phyloP scores from a whole-genome alignment of 2,113 vertebrate species.

The Solea solea region DNA sequence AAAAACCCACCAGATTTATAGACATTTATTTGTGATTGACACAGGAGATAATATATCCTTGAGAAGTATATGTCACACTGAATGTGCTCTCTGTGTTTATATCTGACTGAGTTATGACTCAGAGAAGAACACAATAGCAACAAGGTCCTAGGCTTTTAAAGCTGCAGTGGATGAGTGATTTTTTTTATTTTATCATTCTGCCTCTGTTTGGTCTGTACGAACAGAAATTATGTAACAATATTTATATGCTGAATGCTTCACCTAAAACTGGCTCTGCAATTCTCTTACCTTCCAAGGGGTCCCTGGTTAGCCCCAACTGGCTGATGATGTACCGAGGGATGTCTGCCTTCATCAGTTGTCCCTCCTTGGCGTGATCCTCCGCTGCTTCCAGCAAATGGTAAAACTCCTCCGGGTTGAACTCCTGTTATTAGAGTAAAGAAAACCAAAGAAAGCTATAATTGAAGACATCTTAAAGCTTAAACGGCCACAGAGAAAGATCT shows the following conservation, averaged over 20 bases:
- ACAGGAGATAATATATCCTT: neutral
- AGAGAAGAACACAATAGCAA: neutral
- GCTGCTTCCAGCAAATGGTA: conserved; percentile 98
- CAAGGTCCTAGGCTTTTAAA: neutral
- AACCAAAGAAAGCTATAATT: neutral
- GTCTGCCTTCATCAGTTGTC: conserved; percentile 96
- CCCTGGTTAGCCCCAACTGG: conserved; percentile 95
- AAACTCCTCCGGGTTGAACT: conserved; percentile 99
- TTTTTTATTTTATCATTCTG: no score
- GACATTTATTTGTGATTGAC: neutral
- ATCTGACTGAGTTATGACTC: neutral
- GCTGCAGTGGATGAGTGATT: no score
- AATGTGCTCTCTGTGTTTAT: no score
- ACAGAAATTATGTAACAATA: neutral
- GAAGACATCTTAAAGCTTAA: neutral
- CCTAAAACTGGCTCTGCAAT: neutral
- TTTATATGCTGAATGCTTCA: neutral
- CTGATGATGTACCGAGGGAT: conserved; percentile 97
- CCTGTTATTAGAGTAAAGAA: conserved; percentile 74
- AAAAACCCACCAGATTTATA: neutral
- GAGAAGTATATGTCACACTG: no score
- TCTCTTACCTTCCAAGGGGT: conserved; percentile 94
- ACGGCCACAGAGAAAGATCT: neutral
- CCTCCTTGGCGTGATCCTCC: conserved; percentile 98
- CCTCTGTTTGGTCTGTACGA: no score